These are phyloP conservation scores for Periparus ater DNA, from an alignment of 2,797 vertebrate species.

Conservation along the genomic window DNA sequence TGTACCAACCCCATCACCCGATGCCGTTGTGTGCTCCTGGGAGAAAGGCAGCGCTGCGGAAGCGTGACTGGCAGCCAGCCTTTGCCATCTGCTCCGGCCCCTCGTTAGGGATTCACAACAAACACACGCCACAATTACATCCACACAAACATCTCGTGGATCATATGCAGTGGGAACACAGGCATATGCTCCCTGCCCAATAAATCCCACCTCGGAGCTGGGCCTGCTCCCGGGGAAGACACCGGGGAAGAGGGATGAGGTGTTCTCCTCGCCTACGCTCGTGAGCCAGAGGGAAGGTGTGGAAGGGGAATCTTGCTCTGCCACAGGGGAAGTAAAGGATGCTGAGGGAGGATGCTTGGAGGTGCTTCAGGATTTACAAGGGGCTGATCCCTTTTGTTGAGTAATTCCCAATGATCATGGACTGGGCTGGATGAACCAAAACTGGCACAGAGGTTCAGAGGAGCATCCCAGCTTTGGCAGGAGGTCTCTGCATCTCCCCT, in stretches of 20 bases:
- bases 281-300: neutral
- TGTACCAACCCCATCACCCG: accelerated
- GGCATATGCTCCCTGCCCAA: slow-evolving; percentile 25
- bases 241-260: neutral
- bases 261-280: neutral
- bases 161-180: neutral
- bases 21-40: neutral
- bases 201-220: neutral
- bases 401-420: neutral
- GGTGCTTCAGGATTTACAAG: neutral
- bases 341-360: neutral
- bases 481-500: accelerated
- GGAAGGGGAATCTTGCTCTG: neutral
- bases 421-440: neutral
- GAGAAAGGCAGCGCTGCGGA: neutral
- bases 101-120: slow-evolving; percentile 66
- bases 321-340: neutral
- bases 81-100: slow-evolving; percentile 67
- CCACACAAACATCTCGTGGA: slow-evolving; percentile 4
- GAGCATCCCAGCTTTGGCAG: accelerated
- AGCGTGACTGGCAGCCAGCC: slow-evolving; percentile 42
- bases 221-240: neutral
- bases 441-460: too few relatives aligned
- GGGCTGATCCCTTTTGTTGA: accelerated
- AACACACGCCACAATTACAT: slow-evolving; percentile 62